These are phyloP conservation scores for Lathamus discolor DNA, from an alignment of 2,113 vertebrate species.

Conservation along the genomic window DNA sequence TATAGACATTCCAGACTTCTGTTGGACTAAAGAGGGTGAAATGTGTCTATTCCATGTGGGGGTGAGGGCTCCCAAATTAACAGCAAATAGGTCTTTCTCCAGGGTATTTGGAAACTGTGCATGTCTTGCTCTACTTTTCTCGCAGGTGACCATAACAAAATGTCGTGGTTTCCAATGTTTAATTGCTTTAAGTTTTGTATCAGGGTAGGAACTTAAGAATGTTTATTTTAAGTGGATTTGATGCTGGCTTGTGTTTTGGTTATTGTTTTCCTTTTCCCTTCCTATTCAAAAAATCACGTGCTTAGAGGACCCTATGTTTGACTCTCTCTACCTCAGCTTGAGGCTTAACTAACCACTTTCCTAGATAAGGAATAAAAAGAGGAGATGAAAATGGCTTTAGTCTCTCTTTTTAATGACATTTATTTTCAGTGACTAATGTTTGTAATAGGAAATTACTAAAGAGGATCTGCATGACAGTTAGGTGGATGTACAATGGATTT, in stretches of 20 bases:
- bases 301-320: background rate
- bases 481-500: background rate
- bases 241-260: background rate
- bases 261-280: background rate
- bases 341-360: background rate
- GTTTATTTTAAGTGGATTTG: background rate
- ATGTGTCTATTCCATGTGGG: fast-evolving
- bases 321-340: background rate
- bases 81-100: background rate
- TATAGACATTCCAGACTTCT: background rate
- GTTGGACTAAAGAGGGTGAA: background rate
- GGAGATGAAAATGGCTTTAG: background rate
- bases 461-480: background rate
- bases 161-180: background rate
- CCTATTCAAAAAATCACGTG: background rate
- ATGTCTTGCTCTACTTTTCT: background rate
- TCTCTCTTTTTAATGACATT: background rate
- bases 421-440: background rate
- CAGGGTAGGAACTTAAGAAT: background rate
- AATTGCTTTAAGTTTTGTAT: background rate
- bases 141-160: background rate
- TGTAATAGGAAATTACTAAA: background rate
- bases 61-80: background rate
- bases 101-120: background rate
- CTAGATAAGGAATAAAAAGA: background rate